phyloP scores from a whole-genome alignment of 1,140 invertebrate species.

The Drosophila tropicalis region DNA sequence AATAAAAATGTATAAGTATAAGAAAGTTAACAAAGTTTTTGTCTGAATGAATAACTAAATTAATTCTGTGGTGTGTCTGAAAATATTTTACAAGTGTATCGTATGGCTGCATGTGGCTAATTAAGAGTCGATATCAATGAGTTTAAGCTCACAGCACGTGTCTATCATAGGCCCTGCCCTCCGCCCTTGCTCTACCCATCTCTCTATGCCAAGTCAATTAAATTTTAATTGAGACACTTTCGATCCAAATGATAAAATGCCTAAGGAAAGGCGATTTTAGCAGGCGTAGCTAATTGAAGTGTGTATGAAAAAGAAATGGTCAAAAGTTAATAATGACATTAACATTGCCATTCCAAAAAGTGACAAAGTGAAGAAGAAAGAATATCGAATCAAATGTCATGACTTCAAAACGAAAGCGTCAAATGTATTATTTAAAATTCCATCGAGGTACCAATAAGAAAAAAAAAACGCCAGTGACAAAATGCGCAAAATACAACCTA shows the following conservation, averaged over 20 bases:
- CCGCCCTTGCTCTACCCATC: not conserved
- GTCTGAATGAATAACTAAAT: constrained; percentile 2
- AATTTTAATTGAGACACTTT: constrained; percentile 73
- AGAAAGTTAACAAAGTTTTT: constrained; percentile 4
- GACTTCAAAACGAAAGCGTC: constrained; percentile 62
- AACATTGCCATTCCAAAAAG: constrained; percentile 18
- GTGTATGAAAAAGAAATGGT: constrained; percentile 46
- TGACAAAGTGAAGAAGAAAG: constrained; percentile 17
- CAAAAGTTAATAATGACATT: constrained; percentile 72
- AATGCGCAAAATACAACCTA: constrained; percentile 20
- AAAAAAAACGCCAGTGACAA: constrained; percentile 21
- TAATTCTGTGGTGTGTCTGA: constrained; percentile 5
- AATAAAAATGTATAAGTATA: not conserved
- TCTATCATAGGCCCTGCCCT: not conserved
- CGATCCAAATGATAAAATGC: constrained; percentile 38
- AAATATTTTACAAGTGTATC: not conserved
- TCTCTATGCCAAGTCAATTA: constrained; percentile 54
- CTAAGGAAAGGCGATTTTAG: constrained; percentile 44
- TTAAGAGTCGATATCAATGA: constrained; percentile 8
- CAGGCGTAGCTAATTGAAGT: constrained; percentile 66
- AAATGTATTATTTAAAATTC: constrained; percentile 74
- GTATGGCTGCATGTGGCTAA: constrained; percentile 25
- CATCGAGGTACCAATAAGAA: constrained; percentile 29
- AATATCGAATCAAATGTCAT: constrained; percentile 47
- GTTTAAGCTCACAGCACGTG: constrained; percentile 3